These are phyloP conservation scores for Cheirogaleus medius DNA, from an alignment of 2,113 vertebrate genomes.

Conservation along the genomic window DNA sequence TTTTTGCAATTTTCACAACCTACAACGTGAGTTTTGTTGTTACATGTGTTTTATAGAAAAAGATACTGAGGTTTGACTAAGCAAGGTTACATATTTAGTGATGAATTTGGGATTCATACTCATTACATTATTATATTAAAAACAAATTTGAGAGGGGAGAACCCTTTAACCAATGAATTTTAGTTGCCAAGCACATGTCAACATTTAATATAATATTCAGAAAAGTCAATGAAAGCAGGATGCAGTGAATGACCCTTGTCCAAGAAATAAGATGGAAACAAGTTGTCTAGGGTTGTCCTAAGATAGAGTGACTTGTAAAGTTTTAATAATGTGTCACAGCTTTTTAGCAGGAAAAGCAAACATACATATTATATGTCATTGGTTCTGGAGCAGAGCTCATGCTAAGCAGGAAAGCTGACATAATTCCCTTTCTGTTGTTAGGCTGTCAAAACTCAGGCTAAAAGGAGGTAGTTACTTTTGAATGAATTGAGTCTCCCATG, in stretches of 20 bases:
- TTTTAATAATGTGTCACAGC: not conserved
- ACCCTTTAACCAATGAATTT: not conserved
- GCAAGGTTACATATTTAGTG: not conserved
- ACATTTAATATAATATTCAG: not conserved
- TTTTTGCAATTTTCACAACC: not conserved
- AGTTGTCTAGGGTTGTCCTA: conserved; percentile 19
- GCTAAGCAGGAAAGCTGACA: not conserved
- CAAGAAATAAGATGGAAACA: conserved; percentile 25
- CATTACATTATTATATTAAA: conserved; percentile 22
- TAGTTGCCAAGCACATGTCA: not conserved
- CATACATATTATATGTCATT: not conserved
- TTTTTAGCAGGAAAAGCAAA: conserved; percentile 16
- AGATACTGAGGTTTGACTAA: conserved; percentile 40
- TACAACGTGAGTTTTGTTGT: not conserved
- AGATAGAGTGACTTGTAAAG: conserved; percentile 28
- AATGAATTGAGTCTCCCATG: not conserved
- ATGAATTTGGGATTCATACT: conserved; percentile 13
- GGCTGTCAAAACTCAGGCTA: conserved; percentile 24
- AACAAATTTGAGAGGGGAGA: not conserved
- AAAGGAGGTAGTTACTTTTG: not conserved
- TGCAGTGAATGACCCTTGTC: conserved; percentile 18
- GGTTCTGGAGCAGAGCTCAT: not conserved
- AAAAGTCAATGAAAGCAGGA: conserved; percentile 25
- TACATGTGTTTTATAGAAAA: conserved; percentile 24
- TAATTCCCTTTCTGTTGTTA: not conserved